Base-by-base conservation (phyloP, 2,113 vertebrate species). In the Vireo altiloquus region DNA sequence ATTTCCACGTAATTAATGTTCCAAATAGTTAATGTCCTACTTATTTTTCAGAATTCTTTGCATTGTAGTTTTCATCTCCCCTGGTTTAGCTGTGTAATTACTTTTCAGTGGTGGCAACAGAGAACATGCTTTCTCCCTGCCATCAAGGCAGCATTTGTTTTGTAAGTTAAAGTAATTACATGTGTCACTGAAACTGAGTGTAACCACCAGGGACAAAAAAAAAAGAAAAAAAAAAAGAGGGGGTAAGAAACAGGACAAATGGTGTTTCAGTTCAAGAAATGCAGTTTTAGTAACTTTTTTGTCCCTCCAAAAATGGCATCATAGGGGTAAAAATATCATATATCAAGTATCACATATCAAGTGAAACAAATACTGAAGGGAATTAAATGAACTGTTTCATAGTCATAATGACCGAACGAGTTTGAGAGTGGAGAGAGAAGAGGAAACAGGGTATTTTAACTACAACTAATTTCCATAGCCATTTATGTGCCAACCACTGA, bases 21-120 rank as follows among this genome's bases (percentile, higher is more conserved):
- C 65, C 68, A 76, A 80, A 85, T 15, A 76, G 70, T 70, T 93
- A 82, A 72, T 39, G 42, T 40, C 50, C 65, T 78, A 40, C 60
- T 88, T 88, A 77, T 65, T 93, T 70, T 75, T 88, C 49, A 79
- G 87, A 50, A 66, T 90, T 91, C 66, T 92, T 90, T 82, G 47
- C 42, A 11, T 15, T 81, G 64, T 90, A 61, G 25, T 46, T 95
- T 94, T 87, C 47, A 91, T 54, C 81, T 94, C 40, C 0, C 0
- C 46, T 72, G 76, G 91, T 95, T 92, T 89, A 95, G 75, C 64
- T 57, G 27, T 47, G 42, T 72, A 90, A 96, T 94, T 95, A 91
- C 39, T 82, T 91, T 83, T 42, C 89, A 86, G 40, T 28, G 52
- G 44, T 72, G 22, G 68, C 50, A 90, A 79, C 31, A 84, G 47